A percentile compares a stretch with the other conserved stretches of the same genome.
phyloP scores from a whole-genome alignment of 2,888 invertebrate species.

The Perizoma flavofasciatum region DNA sequence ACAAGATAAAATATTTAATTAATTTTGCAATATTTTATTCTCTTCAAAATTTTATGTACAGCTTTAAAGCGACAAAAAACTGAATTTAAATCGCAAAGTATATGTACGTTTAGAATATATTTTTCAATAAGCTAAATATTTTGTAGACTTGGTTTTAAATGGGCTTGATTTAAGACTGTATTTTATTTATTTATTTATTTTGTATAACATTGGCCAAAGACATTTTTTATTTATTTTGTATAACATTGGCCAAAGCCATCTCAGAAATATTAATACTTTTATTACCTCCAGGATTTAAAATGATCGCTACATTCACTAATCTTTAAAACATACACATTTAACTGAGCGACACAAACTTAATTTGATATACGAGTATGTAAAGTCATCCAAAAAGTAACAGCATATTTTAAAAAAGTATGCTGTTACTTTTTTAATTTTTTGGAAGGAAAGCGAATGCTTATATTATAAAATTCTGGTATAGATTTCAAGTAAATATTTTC shows the following conservation, averaged over 20 bases:
- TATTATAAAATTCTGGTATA: too few relatives aligned
- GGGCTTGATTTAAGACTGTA: conserved; percentile 7
- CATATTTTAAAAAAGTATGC: too few relatives aligned
- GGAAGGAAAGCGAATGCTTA: too few relatives aligned
- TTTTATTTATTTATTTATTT: conserved; percentile 24
- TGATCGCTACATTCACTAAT: conserved; percentile 30
- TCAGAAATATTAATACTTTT: conserved; percentile 26
- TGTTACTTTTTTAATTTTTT: too few relatives aligned
- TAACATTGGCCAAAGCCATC: conserved; percentile 18
- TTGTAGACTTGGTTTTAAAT: neutral
- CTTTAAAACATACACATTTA: conserved; percentile 25
- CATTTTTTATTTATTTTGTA: conserved; percentile 21
- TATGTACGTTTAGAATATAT: conserved; percentile 6
- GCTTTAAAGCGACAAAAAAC: conserved; percentile 10
- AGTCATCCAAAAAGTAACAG: too few relatives aligned
- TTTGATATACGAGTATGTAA: neutral
- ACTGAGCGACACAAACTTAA: conserved; percentile 20
- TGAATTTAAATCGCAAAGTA: conserved; percentile 3
- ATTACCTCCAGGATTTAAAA: conserved; percentile 22
- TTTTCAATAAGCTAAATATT: conserved; percentile 1
- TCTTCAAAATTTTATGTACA: conserved; percentile 4
- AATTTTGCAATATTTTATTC: conserved; percentile 11
- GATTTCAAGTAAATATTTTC: too few relatives aligned
- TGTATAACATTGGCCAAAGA: conserved; percentile 14
- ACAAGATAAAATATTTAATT: conserved; percentile 26